A percentile compares a stretch with the other conserved stretches of the same genome.
phyloP scores from a whole-genome alignment of 2,797 vertebrate genomes.

The Lithobates sylvaticus region DNA sequence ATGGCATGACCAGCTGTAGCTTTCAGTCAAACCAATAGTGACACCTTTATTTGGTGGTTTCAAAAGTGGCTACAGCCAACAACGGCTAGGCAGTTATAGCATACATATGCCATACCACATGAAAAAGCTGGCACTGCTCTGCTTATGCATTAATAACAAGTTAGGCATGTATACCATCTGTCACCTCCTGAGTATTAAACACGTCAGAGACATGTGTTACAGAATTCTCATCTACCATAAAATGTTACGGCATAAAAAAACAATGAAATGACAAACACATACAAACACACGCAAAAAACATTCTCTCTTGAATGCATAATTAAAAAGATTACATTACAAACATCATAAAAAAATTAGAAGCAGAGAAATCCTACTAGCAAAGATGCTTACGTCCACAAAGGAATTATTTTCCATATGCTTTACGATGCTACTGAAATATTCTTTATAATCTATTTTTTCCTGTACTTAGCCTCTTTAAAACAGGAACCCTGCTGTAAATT shows the following conservation, averaged over 20 bases:
- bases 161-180: slow-evolving; percentile 23
- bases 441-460: background rate
- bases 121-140: background rate
- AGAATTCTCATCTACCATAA: background rate
- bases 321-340: background rate
- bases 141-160: slow-evolving; percentile 1
- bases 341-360: background rate
- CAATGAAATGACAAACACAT: background rate
- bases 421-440: background rate
- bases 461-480: background rate
- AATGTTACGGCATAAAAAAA: slow-evolving; percentile 7
- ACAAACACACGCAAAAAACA: background rate
- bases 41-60: background rate
- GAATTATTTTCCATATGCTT: background rate
- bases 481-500: background rate
- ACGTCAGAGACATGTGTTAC: slow-evolving; percentile 2
- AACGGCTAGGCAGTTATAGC: background rate
- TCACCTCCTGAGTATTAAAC: background rate
- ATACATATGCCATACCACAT: background rate
- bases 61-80: background rate
- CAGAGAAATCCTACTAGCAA: background rate
- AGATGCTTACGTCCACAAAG: background rate
- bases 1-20: background rate
- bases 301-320: background rate
- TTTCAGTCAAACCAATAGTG: background rate